Percentiles rank a stretch among this genome's conserved stretches.
These are phyloP conservation scores for Erethizon dorsatum DNA, from an alignment of 2,797 vertebrate species.

Conservation along the genomic window DNA sequence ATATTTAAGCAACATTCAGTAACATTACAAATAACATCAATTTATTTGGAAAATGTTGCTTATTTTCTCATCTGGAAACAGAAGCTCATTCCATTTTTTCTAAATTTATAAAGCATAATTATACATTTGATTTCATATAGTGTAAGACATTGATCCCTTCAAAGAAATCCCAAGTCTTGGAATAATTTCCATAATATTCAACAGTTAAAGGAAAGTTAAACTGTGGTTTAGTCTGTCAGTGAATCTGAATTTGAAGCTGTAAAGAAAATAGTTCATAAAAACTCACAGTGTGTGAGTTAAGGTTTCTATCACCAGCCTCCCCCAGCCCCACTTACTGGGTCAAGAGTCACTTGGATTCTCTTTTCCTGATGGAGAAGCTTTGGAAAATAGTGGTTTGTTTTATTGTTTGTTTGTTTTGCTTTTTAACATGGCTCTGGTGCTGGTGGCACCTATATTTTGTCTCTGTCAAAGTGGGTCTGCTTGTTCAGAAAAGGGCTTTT, in stretches of 20 bases:
- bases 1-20: background rate
- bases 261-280: slow-evolving; percentile 89
- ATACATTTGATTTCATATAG: slow-evolving; percentile 78
- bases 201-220: slow-evolving; percentile 63
- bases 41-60: background rate
- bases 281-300: slow-evolving; percentile 87
- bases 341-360: slow-evolving; percentile 79
- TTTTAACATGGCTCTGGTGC: slow-evolving; percentile 81
- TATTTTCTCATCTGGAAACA: slow-evolving; percentile 8
- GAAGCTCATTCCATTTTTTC: background rate
- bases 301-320: slow-evolving; percentile 87
- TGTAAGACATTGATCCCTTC: slow-evolving; percentile 74
- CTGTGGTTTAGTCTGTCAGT: slow-evolving; percentile 82
- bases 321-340: slow-evolving; percentile 82
- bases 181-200: slow-evolving; percentile 73
- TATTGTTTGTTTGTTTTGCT: slow-evolving; percentile 21
- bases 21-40: background rate
- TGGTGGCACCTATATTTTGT: slow-evolving; percentile 87
- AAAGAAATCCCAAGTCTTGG: slow-evolving; percentile 31
- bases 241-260: slow-evolving; percentile 86
- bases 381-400: slow-evolving; percentile 84
- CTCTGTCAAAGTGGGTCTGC: slow-evolving; percentile 64
- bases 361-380: slow-evolving; percentile 88
- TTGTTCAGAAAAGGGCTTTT: slow-evolving; percentile 84
- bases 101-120: slow-evolving; percentile 67